Percentiles rank a stretch among this genome's conserved stretches.
Evolutionary conservation across 2,113 vertebrate genomes (phyloP).

Genomic region (Laticauda colubrina): DNA sequence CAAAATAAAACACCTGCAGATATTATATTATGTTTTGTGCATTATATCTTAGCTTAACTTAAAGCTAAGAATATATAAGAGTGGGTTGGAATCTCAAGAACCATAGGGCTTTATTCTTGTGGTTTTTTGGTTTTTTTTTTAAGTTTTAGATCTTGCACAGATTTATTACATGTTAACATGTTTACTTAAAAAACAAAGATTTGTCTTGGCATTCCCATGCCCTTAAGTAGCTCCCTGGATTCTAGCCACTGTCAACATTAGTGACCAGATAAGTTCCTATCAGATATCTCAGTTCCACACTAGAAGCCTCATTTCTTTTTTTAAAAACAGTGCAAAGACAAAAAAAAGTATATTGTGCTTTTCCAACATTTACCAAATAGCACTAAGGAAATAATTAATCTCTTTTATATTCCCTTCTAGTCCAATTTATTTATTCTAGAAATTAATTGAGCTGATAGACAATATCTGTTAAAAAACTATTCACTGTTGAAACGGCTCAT

Average conservation of each 20-base stretch:
- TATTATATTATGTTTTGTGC: not conserved
- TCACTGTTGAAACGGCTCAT: not conserved
- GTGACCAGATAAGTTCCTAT: not conserved
- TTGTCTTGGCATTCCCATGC: not conserved
- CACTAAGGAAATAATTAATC: not conserved
- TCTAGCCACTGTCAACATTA: not conserved
- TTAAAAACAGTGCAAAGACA: not conserved
- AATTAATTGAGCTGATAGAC: not conserved
- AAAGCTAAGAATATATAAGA: not conserved
- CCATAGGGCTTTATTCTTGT: not conserved
- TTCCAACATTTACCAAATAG: not conserved
- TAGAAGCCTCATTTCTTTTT: not conserved
- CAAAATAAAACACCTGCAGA: not conserved
- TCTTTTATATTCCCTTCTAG: not conserved
- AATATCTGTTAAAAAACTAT: not conserved
- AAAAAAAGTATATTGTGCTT: not conserved
- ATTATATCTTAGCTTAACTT: not conserved
- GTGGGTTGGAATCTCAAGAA: not conserved
- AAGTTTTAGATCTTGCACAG: not conserved
- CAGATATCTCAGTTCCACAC: not conserved
- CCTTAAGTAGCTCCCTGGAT: constrained; percentile 4
- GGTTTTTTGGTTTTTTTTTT: not conserved
- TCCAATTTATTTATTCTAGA: not conserved
- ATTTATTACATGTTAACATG: not conserved
- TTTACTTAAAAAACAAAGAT: not conserved